phyloP scores from a whole-genome alignment of 2,888 invertebrate genomes.

The Hyles lineata region DNA sequence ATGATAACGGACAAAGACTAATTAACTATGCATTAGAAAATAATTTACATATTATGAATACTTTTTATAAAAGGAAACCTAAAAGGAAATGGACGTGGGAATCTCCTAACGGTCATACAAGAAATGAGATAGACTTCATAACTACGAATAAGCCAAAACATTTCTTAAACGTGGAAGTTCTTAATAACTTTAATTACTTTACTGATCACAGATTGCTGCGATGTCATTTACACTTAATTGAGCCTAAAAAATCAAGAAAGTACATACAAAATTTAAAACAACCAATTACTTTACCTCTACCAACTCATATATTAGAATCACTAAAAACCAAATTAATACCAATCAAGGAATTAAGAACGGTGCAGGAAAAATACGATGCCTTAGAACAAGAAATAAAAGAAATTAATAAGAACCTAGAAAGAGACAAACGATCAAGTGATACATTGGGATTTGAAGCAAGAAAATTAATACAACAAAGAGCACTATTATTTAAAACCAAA shows the following conservation, averaged over 20 bases:
- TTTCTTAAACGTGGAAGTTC: conserved; percentile 29
- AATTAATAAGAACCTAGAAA: conserved; percentile 3
- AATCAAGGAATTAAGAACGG: conserved; percentile 6
- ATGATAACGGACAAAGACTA: conserved; percentile 41
- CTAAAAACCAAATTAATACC: conserved; percentile 21
- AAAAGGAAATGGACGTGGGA: conserved; percentile 41
- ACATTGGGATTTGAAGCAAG: not conserved
- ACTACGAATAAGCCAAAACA: conserved; percentile 31
- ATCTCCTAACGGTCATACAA: conserved; percentile 38
- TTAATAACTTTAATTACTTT: conserved; percentile 37
- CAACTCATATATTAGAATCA: conserved; percentile 11
- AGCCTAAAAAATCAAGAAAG: conserved; percentile 30
- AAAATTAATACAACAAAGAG: not conserved
- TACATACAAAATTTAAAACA: conserved; percentile 19
- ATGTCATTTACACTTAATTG: conserved; percentile 13
- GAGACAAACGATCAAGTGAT: not conserved
- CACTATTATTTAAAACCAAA: conserved; percentile 1
- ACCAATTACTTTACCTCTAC: not conserved
- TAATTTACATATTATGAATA: conserved; percentile 39
- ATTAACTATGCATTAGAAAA: conserved; percentile 36
- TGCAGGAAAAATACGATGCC: conserved; percentile 33
- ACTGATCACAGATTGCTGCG: conserved; percentile 34
- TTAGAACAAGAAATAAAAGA: conserved; percentile 24
- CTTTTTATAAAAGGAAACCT: conserved; percentile 35
- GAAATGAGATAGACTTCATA: conserved; percentile 42